Percentiles rank a stretch among this genome's conserved stretches.
phyloP scores from a whole-genome alignment of 2,888 invertebrate species.

The Agelastica alni region DNA sequence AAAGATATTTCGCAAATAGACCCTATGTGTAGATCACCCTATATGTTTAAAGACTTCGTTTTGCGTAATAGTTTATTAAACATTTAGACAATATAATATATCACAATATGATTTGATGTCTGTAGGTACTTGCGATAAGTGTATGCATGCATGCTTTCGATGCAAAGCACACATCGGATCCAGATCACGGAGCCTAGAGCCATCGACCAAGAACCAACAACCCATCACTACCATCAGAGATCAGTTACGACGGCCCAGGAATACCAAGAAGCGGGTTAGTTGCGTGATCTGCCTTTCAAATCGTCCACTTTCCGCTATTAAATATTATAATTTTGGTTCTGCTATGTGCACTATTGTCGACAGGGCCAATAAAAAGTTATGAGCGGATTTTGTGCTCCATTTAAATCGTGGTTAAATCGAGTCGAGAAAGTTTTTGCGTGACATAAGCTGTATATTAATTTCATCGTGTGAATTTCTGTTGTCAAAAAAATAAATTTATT shows the following conservation, averaged over 20 bases:
- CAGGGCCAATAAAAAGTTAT: slow-evolving; percentile 40
- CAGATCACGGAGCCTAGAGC: slow-evolving; percentile 42
- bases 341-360: slow-evolving; percentile 51
- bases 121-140: too few relatives aligned
- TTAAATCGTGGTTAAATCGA: slow-evolving; percentile 35
- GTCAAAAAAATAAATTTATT: slow-evolving; percentile 3
- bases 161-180: slow-evolving; percentile 35
- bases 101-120: too few relatives aligned
- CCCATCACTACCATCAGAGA: slow-evolving; percentile 17
- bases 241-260: slow-evolving; percentile 34
- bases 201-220: slow-evolving; percentile 16
- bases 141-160: slow-evolving; percentile 26
- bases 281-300: slow-evolving; percentile 44
- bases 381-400: slow-evolving; percentile 40
- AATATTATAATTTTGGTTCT: slow-evolving; percentile 48
- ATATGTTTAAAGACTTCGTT: too few relatives aligned
- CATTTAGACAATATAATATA: too few relatives aligned
- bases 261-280: slow-evolving; percentile 40
- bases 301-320: slow-evolving; percentile 45
- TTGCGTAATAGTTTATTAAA: too few relatives aligned
- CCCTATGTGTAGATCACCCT: too few relatives aligned
- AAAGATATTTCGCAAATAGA: too few relatives aligned
- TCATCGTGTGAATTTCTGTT: slow-evolving; percentile 19
- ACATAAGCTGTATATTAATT: slow-evolving; percentile 30
- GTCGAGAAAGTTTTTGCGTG: slow-evolving; percentile 22